phyloP scores from a whole-genome alignment of 2,113 vertebrate genomes.

The Pterocles burchelli region DNA sequence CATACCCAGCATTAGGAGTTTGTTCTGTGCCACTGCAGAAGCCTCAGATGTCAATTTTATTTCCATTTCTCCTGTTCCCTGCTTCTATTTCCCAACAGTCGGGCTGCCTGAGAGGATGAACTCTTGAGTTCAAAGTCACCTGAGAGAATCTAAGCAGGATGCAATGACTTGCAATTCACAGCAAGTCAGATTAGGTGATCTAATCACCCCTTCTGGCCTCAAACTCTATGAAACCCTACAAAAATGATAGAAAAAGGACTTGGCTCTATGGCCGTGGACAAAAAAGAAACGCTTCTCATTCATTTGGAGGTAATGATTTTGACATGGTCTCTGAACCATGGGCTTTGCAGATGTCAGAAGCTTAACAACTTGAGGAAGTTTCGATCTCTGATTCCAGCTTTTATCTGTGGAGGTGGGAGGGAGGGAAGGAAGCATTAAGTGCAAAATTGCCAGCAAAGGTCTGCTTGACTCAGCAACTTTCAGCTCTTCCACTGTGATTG shows the following conservation, averaged over 20 bases:
- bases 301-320: neutral
- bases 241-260: neutral
- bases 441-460: neutral
- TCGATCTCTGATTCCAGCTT: slow-evolving; percentile 16
- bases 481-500: neutral
- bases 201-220: neutral
- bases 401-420: neutral
- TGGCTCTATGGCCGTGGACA: neutral
- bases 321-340: neutral
- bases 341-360: neutral
- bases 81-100: neutral
- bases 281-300: neutral
- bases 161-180: neutral
- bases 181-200: neutral
- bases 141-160: neutral
- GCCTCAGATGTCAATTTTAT: neutral
- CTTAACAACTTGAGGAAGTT: neutral
- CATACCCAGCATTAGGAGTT: neutral
- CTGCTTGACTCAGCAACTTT: slow-evolving; percentile 7
- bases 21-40: neutral
- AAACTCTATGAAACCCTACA: neutral
- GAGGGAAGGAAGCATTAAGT: neutral
- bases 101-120: neutral
- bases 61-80: neutral
- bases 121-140: neutral